Conservation (phyloP, 2,888 invertebrate genomes). For the Hirtodrosophila cameraria region DNA sequence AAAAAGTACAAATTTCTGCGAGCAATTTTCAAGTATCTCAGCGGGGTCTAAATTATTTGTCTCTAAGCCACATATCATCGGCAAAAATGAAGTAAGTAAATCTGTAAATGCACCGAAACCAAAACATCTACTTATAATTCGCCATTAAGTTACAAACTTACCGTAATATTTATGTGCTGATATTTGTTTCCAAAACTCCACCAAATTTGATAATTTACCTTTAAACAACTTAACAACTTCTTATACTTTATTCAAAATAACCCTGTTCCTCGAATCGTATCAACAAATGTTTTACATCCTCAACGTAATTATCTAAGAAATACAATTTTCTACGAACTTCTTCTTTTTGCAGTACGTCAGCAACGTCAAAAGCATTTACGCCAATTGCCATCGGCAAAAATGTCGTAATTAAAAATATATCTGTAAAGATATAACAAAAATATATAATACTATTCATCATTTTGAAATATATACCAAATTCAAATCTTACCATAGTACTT, state of each 20-base stretch:
- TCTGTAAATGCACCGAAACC: slow-evolving; percentile 15
- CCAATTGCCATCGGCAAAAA: slow-evolving; percentile 28
- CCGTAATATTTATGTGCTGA: too few species aligned
- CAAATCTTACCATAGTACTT: slow-evolving; percentile 54
- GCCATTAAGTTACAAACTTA: slow-evolving; percentile 15
- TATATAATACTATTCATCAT: too few species aligned
- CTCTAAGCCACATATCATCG: slow-evolving; percentile 20
- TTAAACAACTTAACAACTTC: too few species aligned
- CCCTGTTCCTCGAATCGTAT: slow-evolving; percentile 24
- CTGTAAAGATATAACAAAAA: slow-evolving; percentile 5
- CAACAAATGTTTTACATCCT: slow-evolving; percentile 27
- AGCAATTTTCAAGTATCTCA: slow-evolving; percentile 7
- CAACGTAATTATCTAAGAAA: slow-evolving; percentile 8
- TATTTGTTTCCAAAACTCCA: too few species aligned
- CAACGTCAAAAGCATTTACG: slow-evolving; percentile 1
- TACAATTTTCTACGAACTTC: slow-evolving; percentile 22
- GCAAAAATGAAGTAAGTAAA: slow-evolving; percentile 24
- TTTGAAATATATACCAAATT: not conserved
- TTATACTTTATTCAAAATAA: slow-evolving; percentile 26
- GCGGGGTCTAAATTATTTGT: slow-evolving; percentile 1
- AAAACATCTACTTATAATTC: slow-evolving; percentile 43
- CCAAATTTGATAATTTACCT: too few species aligned
- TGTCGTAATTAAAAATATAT: slow-evolving; percentile 29
- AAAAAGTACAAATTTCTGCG: slow-evolving; percentile 20
- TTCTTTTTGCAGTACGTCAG: slow-evolving; percentile 19